Conservation (phyloP, 2,113 vertebrate species). For the Plestiodon gilberti region DNA sequence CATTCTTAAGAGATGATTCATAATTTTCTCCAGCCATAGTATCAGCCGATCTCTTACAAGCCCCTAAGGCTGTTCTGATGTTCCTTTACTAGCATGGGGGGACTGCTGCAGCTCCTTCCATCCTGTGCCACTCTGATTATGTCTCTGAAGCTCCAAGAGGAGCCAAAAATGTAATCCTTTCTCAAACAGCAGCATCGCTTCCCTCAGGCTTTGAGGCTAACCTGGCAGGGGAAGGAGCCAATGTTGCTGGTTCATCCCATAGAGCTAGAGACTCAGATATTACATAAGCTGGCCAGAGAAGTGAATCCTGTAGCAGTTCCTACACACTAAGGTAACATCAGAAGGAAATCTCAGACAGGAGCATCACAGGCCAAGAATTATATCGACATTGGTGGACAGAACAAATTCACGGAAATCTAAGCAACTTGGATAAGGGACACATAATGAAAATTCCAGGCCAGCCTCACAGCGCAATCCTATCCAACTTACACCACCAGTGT, state of each 20-base stretch:
- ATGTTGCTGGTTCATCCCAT: not conserved
- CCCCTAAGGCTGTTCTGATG: not conserved
- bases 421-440: not conserved
- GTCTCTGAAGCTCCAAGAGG: too few relatives aligned
- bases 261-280: not conserved
- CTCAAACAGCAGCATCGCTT: too few relatives aligned
- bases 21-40: not conserved
- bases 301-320: not conserved
- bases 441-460: too few relatives aligned
- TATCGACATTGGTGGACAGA: not conserved
- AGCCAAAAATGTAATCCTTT: too few relatives aligned
- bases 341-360: not conserved
- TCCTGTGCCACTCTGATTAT: too few relatives aligned
- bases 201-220: too few relatives aligned
- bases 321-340: not conserved
- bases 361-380: not conserved
- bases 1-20: not conserved
- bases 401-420: not conserved
- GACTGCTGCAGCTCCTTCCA: too few relatives aligned
- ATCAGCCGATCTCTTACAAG: not conserved
- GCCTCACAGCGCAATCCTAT: too few relatives aligned
- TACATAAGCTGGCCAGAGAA: not conserved
- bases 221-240: not conserved
- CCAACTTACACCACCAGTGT: too few relatives aligned
- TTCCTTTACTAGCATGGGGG: not conserved